Conservation (phyloP, 1,140 invertebrate genomes). For the Drosophila sulfurigaster region DNA sequence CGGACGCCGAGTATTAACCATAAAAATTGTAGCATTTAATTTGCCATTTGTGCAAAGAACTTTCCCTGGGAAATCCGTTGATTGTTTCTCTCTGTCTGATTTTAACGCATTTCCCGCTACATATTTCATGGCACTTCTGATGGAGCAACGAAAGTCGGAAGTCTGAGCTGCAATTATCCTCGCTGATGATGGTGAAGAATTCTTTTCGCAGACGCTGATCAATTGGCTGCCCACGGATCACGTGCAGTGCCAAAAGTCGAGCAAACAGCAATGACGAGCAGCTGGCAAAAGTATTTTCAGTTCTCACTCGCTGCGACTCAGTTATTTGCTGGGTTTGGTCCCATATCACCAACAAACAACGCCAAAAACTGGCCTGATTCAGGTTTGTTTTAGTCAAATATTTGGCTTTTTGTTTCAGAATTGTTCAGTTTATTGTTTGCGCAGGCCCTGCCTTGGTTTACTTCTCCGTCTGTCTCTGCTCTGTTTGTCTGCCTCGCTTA, state of each 20-base stretch:
- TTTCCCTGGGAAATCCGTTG: conserved; percentile 21
- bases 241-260: conserved; percentile 54
- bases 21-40: conserved; percentile 32
- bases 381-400: conserved; percentile 62
- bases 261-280: conserved; percentile 69
- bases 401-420: conserved; percentile 63
- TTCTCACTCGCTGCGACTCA: conserved; percentile 62
- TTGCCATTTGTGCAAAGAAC: conserved; percentile 16
- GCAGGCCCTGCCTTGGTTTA: conserved; percentile 4
- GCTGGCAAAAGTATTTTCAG: conserved; percentile 64
- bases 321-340: conserved; percentile 48
- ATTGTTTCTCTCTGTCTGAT: conserved; percentile 8
- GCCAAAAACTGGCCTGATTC: conserved; percentile 19
- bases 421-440: conserved; percentile 52
- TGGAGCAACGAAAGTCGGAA: conserved; percentile 14
- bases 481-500: conserved; percentile 11
- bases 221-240: conserved; percentile 31
- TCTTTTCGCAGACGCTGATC: conserved; percentile 58
- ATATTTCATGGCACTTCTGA: conserved; percentile 20
- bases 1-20: conserved; percentile 17
- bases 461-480: too few species aligned
- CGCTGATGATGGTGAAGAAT: conserved; percentile 68
- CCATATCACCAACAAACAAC: not conserved
- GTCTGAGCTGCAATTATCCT: conserved; percentile 63
- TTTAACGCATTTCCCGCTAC: not conserved